A percentile compares a stretch with the other conserved stretches of the same genome.
Evolutionary conservation across 2,113 vertebrate genomes (phyloP).

Genomic region (Odontophorus gujanensis): DNA sequence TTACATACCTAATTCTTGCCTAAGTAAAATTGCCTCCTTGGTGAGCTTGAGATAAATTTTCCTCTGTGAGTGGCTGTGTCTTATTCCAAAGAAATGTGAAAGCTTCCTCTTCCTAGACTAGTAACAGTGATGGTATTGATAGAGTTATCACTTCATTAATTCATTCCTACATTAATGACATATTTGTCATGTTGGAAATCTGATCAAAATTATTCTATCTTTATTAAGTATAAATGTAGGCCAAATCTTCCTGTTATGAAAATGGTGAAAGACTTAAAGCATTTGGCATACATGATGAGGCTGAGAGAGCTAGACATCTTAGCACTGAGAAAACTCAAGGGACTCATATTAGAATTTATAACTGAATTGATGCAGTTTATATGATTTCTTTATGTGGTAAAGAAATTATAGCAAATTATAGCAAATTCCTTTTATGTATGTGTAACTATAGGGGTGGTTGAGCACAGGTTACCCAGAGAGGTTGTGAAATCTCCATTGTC

Average conservation of each 20-base stretch:
- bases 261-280: not conserved
- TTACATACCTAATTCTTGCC: not conserved
- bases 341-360: not conserved
- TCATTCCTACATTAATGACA: not conserved
- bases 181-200: not conserved
- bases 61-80: not conserved
- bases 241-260: not conserved
- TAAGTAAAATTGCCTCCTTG: not conserved
- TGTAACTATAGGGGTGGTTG: accelerated
- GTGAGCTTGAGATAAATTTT: not conserved
- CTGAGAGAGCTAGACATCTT: not conserved
- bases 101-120: not conserved
- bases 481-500: not conserved
- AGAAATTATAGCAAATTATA: not conserved
- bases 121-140: not conserved
- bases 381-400: not conserved
- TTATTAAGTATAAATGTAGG: not conserved
- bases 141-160: not conserved
- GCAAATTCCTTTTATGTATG: not conserved
- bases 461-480: not conserved
- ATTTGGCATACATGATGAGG: not conserved
- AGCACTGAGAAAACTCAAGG: not conserved
- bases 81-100: not conserved
- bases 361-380: not conserved
- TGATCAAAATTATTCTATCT: not conserved